A percentile compares a stretch with the other conserved stretches of the same genome.
Conservation (phyloP, 2,888 invertebrate species). For the Octonoba sinensis region DNA sequence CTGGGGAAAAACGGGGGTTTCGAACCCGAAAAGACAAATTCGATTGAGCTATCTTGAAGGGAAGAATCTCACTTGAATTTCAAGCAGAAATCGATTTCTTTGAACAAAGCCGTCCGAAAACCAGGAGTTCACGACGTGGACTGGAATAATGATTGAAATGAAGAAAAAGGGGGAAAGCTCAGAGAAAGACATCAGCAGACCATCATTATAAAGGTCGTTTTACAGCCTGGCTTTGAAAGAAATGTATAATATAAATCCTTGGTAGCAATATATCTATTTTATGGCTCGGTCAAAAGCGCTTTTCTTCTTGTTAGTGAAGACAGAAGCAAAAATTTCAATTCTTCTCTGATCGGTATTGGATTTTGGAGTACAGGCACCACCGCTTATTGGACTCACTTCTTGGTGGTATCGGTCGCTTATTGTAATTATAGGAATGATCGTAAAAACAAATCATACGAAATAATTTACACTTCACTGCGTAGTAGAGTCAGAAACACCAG, state of each 20-base stretch:
- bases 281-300: background rate
- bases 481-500: too few species aligned
- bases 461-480: too few species aligned
- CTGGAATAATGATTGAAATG: slow-evolving; percentile 53
- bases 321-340: too few species aligned
- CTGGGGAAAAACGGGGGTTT: background rate
- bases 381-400: too few species aligned
- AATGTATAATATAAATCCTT: slow-evolving; percentile 56
- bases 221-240: slow-evolving; percentile 52
- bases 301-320: too few species aligned
- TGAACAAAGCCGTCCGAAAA: slow-evolving; percentile 40
- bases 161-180: background rate
- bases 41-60: slow-evolving; percentile 52
- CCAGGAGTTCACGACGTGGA: slow-evolving; percentile 52
- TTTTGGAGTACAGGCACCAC: too few species aligned
- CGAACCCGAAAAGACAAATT: slow-evolving; percentile 33
- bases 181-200: slow-evolving; percentile 44
- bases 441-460: too few species aligned
- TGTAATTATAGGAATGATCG: too few species aligned
- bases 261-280: slow-evolving; percentile 45
- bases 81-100: slow-evolving; percentile 57
- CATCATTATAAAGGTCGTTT: slow-evolving; percentile 63
- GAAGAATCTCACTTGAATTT: slow-evolving; percentile 61
- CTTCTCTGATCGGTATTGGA: too few species aligned
- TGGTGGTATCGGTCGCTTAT: too few species aligned